Evolutionary conservation across 2,797 vertebrate genomes (phyloP), one percentile per base, ranked within the genome.

Genomic region (Spatula clypeata): DNA sequence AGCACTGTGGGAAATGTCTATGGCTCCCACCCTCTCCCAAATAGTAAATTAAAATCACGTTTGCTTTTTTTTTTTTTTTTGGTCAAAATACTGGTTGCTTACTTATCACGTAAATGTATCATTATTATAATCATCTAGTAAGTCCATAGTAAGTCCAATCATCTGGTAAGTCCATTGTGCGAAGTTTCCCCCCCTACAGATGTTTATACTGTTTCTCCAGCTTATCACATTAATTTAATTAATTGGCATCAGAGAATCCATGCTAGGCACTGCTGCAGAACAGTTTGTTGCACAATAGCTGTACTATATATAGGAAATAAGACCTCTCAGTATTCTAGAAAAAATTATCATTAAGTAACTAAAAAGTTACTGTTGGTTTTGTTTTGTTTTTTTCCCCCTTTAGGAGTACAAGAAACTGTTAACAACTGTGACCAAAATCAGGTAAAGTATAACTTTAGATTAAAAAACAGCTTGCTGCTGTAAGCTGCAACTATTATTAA

Each of bases 171-270:
- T 11, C 29, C 58, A 8, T 47, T 89, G 21, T 66, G 65, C 36
- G 61, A 73, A 60, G 76, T 0, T 1, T 1, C 40, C 17, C 58
- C 1, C 14, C 26, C 34, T 38, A 2, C 23, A 13, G 21, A 29
- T 16, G 32, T 29, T 79, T 79, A 57, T 5, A 26, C 11, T 12
- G 19, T 38, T 84, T 70, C 45, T 62, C 27, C 47, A 66, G 73
- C 13, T 44, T 62, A 87, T 3, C 13, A 64, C 11, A 32, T 64
- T 47, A 8, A 40, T 40, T 40, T 40, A 40, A 40, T 38, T 38
- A 38, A 38, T 38, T 40, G 38, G 38, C 49, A 74, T n/a, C 31
- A 73, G 6, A 75, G n/a, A 18, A 74, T 67, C 13, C 12, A 40
- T 0, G 0, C 12, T 54, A 84, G 27, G 62, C 58, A 17, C 5